Conservation (phyloP, 1,140 invertebrate genomes). For the Parapsyche elsis region DNA sequence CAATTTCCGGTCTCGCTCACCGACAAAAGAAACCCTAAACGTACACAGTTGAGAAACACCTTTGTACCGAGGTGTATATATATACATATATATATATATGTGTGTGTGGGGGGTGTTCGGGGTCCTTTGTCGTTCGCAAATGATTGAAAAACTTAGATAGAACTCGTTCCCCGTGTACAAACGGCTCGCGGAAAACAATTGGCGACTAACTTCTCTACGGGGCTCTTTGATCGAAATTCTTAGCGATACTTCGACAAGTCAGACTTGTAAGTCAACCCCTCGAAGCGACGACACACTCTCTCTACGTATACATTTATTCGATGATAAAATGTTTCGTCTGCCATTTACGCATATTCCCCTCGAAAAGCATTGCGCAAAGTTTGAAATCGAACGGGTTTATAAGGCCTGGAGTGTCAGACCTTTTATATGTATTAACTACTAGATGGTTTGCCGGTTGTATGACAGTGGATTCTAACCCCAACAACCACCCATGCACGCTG, state of each 20-base stretch:
- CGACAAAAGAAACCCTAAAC: not conserved
- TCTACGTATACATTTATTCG: not conserved
- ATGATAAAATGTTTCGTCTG: no score
- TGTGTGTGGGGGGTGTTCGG: not conserved
- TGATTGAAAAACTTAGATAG: conserved; percentile 33
- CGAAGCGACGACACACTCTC: not conserved
- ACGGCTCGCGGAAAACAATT: conserved; percentile 13
- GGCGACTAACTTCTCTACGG: not conserved
- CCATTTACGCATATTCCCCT: no score
- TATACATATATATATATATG: no score
- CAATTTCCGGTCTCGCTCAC: conserved; percentile 4
- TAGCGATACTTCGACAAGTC: conserved; percentile 4
- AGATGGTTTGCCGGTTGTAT: no score
- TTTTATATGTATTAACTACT: no score
- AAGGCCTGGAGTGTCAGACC: no score
- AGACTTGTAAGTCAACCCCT: not conserved
- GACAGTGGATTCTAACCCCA: no score
- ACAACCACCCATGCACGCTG: no score
- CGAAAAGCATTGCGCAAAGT: no score
- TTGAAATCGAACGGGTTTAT: no score
- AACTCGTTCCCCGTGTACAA: not conserved
- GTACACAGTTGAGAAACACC: not conserved
- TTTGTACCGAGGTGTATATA: no score
- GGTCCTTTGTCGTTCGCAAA: conserved; percentile 11
- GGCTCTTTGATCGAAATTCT: conserved; percentile 31